Base-by-base conservation (phyloP, 2,797 vertebrate species). In the Poliocrania exsul region DNA sequence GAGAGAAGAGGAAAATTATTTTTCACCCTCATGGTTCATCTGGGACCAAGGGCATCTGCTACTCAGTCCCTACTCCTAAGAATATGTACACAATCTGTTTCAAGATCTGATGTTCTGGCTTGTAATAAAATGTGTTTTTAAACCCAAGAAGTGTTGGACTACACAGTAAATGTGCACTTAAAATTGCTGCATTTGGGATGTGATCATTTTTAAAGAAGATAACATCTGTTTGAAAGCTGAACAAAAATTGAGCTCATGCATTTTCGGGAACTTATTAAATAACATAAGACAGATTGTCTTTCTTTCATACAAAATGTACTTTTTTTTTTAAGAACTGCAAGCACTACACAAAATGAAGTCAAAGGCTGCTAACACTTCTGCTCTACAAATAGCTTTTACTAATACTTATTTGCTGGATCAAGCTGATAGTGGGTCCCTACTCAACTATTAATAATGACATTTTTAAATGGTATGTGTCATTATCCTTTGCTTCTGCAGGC, bases 211-310 rank as follows among this genome's bases (percentile, higher is more conserved):
- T 85, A 64, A 95, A 82, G 62, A 86, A 60, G 86, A 95, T 92
- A 96, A 95, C 92, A 97, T 95, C 96, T 96, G 92, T 86, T 96
- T 97, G 94, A 97, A 96, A 90, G 84, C 94, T 77, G 88, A 92
- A 74, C 60, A 92, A 90, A 81, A 95, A 86, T 9, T 94, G 93
- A 96, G 88, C 77, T 95, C 86, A 95, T 82, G 49, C 33, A 14
- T 85, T 94, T 95, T 71, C 1, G 10, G 83, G 90, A 95, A 82
- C 78, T 85, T 80, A 86, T 66, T 92, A 40, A 93, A 90, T 90
- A 86, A 92, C 78, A 67, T 62, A 67, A 90, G 78, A 87, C 81
- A 95, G 81, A 93, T 93, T 92, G 81, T 57, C 53, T 42, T 33
- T 81, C 65, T 62, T 89, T 92, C 75, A 38, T 25, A 46, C 26